phyloP scores from a whole-genome alignment of 2,888 invertebrate species.

The Zele albiditarsus region DNA sequence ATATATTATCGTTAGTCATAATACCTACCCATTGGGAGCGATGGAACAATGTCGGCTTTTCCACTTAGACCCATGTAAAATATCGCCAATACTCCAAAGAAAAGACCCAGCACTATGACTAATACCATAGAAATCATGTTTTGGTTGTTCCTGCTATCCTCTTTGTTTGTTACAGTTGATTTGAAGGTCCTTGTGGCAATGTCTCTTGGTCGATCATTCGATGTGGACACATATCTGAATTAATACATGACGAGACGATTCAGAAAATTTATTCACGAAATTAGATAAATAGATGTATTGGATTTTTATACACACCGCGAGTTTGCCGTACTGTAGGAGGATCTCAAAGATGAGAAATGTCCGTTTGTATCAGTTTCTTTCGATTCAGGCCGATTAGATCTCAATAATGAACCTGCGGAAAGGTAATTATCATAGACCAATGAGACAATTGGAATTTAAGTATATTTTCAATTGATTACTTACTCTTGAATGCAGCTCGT shows the following conservation, averaged over 20 bases:
- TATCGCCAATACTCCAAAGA: slow-evolving; percentile 70
- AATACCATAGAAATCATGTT: slow-evolving; percentile 72
- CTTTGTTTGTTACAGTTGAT: slow-evolving; percentile 55
- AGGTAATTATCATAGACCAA: not conserved
- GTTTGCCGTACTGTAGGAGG: slow-evolving; percentile 60
- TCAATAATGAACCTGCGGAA: slow-evolving; percentile 55
- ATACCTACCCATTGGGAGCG: slow-evolving; percentile 70
- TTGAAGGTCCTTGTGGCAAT: slow-evolving; percentile 62
- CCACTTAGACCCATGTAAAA: slow-evolving; percentile 72
- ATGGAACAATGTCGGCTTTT: slow-evolving; percentile 66
- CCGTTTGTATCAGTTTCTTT: slow-evolving; percentile 70
- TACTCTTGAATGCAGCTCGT: slow-evolving; percentile 62
- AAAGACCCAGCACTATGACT: slow-evolving; percentile 67
- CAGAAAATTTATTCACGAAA: slow-evolving; percentile 8
- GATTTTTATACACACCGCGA: slow-evolving; percentile 58
- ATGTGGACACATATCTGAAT: slow-evolving; percentile 59
- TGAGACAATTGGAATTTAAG: slow-evolving; percentile 15
- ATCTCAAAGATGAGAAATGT: slow-evolving; percentile 64
- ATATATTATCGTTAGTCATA: slow-evolving; percentile 47
- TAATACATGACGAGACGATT: slow-evolving; percentile 36
- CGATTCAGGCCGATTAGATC: slow-evolving; percentile 56
- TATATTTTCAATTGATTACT: slow-evolving; percentile 44
- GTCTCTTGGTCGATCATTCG: slow-evolving; percentile 63
- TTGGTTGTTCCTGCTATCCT: slow-evolving; percentile 67
- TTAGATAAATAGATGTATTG: not conserved